phyloP scores from a whole-genome alignment of 2,113 vertebrate genomes.

The Epinephelus lanceolatus region DNA sequence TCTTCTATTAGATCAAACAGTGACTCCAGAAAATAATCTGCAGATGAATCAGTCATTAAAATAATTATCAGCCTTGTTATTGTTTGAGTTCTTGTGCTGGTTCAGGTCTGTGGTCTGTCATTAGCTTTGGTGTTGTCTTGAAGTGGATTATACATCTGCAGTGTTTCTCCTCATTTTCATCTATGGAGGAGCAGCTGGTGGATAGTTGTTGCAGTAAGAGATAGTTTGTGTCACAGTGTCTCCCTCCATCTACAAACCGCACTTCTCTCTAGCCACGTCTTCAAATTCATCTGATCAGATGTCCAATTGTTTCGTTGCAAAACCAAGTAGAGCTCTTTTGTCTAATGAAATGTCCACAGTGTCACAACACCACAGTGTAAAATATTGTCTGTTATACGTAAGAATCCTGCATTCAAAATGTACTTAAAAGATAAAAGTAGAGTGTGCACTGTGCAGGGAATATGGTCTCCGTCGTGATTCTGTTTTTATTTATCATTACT shows the following conservation, averaged over 20 bases:
- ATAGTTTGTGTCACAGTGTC: conserved; percentile 27
- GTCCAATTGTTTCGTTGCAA: background rate
- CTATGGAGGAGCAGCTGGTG: background rate
- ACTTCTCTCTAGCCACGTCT: background rate
- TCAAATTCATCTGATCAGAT: conserved; percentile 5
- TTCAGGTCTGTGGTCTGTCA: background rate
- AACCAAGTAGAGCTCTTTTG: background rate
- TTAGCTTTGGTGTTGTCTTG: background rate
- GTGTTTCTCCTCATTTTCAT: background rate
- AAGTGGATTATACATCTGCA: background rate
- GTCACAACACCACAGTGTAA: background rate
- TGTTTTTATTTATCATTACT: background rate
- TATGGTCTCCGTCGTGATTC: background rate
- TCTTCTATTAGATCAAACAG: background rate
- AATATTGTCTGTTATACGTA: background rate
- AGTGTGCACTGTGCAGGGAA: background rate
- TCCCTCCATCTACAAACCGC: conserved; percentile 38
- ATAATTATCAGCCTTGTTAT: background rate
- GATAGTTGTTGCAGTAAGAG: conserved; percentile 8
- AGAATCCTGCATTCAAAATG: background rate
- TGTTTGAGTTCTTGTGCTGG: background rate
- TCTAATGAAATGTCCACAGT: background rate
- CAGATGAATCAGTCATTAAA: background rate
- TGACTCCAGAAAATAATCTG: background rate
- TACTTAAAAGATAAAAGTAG: background rate